These are phyloP conservation scores for Latheticus oryzae DNA, from an alignment of 2,888 invertebrate species.

Conservation along the genomic window DNA sequence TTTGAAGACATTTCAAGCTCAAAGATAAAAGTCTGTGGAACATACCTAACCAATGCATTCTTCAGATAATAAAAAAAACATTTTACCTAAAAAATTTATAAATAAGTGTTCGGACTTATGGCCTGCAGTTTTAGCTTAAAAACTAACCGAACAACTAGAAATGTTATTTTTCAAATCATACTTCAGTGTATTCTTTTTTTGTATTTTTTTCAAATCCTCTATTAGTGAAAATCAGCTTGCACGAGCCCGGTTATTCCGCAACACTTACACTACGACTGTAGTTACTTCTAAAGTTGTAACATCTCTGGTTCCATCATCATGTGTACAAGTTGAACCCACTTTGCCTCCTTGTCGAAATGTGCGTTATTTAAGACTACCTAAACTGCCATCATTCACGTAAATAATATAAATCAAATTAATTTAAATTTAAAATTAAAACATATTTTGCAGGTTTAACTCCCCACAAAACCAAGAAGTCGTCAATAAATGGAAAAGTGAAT, in stretches of 20 bases:
- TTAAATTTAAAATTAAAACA: background rate
- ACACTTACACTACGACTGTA: conserved; percentile 57
- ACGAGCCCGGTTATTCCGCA: conserved; percentile 48
- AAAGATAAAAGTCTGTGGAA: conserved; percentile 7
- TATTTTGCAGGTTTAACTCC: conserved; percentile 20
- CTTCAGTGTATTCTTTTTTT: conserved; percentile 3
- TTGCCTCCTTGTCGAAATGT: conserved; percentile 62
- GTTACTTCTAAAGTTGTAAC: conserved; percentile 56
- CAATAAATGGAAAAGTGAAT: conserved; percentile 17
- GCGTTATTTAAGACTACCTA: conserved; percentile 58
- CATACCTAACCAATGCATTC: conserved; percentile 7
- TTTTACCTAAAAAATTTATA: conserved; percentile 12
- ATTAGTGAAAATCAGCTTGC: background rate
- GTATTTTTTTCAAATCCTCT: background rate
- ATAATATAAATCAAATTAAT: conserved; percentile 19
- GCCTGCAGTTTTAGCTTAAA: no score
- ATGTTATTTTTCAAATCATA: no score
- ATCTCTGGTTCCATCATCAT: conserved; percentile 62
- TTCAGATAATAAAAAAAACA: conserved; percentile 10
- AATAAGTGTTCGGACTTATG: conserved; percentile 1
- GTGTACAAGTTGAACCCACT: conserved; percentile 61
- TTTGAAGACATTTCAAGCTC: conserved; percentile 3
- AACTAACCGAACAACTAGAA: no score
- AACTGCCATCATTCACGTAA: conserved; percentile 51
- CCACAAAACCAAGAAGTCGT: conserved; percentile 7